These are phyloP conservation scores for Vireo griseus DNA, from an alignment of 2,797 vertebrate genomes.

Conservation along the genomic window DNA sequence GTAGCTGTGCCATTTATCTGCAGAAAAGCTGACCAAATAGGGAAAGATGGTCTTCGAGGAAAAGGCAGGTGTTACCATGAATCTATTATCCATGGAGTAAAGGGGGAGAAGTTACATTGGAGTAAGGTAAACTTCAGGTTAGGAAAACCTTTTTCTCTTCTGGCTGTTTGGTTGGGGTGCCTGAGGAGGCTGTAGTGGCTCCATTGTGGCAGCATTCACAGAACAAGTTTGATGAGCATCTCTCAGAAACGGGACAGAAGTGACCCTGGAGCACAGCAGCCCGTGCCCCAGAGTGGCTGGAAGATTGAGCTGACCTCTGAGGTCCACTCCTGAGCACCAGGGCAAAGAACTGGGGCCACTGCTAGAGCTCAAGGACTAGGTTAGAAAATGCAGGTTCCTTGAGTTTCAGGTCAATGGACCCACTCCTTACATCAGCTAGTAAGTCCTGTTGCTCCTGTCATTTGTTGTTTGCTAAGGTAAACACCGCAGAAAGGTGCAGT, in stretches of 20 bases:
- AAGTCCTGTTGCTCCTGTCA: neutral
- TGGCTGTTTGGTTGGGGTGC: neutral
- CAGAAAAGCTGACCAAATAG: neutral
- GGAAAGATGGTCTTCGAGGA: neutral
- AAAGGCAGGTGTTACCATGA: neutral
- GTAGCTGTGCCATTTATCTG: neutral
- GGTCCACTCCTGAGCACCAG: neutral
- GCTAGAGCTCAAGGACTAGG: neutral
- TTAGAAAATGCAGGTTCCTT: neutral
- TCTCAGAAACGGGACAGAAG: neutral
- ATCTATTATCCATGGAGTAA: neutral
- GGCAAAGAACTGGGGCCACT: neutral
- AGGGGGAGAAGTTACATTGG: neutral
- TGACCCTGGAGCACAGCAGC: neutral
- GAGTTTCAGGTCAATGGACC: neutral
- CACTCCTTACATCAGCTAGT: neutral
- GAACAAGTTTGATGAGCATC: neutral
- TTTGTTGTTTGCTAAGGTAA: neutral
- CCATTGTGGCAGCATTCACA: neutral
- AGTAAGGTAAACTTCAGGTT: neutral
- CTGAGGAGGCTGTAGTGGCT: neutral
- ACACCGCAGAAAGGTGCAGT: neutral
- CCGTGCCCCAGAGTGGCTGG: fast-evolving
- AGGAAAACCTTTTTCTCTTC: neutral
- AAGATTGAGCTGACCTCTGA: neutral